phyloP scores from a whole-genome alignment of 2,113 vertebrate species.

The Antechinus flavipes region DNA sequence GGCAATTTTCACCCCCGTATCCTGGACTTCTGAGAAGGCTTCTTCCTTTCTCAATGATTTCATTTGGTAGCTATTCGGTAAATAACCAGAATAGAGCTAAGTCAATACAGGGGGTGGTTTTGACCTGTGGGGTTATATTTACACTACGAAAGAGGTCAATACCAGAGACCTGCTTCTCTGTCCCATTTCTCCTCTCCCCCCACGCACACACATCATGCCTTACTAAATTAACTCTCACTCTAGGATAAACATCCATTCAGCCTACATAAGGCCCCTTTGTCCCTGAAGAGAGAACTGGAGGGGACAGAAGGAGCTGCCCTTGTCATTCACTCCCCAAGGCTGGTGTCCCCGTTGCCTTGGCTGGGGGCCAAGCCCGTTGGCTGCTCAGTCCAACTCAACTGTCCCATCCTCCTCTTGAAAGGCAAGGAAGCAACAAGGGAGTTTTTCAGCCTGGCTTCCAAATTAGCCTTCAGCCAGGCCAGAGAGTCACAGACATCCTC shows the following conservation, averaged over 20 bases:
- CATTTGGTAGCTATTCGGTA: background rate
- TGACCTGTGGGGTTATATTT: background rate
- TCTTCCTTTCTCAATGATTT: background rate
- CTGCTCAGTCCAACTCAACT: background rate
- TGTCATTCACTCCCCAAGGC: constrained; percentile 1
- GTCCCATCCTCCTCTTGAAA: background rate
- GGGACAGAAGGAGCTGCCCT: constrained; percentile 2
- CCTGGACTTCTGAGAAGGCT: background rate
- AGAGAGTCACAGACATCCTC: background rate
- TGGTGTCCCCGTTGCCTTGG: background rate
- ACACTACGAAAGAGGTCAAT: background rate
- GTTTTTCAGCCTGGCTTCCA: background rate
- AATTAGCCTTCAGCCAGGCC: background rate
- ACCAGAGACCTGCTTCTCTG: background rate
- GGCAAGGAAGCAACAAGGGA: background rate
- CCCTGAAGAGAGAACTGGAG: background rate
- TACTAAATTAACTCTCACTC: constrained; percentile 6
- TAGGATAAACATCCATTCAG: background rate
- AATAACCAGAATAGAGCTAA: background rate
- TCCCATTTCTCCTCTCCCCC: background rate
- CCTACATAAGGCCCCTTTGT: background rate
- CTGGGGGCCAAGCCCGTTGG: background rate
- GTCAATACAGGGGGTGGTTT: background rate
- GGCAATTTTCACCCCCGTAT: background rate
- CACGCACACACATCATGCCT: background rate